Conservation (phyloP, 2,797 vertebrate species). For the Trichosurus vulpecula region DNA sequence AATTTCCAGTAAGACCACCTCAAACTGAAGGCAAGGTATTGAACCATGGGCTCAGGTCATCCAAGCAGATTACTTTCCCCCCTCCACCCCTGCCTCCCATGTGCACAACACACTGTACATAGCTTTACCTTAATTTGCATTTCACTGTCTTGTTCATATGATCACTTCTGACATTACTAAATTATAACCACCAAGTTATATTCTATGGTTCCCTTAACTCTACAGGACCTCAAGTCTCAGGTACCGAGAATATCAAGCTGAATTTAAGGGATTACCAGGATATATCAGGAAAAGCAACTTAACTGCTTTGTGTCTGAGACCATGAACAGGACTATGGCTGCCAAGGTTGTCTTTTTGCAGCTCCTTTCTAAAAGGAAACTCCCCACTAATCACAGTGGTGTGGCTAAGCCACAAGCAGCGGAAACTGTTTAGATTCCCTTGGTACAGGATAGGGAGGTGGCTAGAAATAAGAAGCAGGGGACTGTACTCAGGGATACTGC, state of each 20-base stretch:
- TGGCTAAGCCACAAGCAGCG: background rate
- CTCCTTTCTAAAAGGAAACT: background rate
- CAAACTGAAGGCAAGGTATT: background rate
- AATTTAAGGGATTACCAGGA: background rate
- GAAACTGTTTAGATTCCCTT: background rate
- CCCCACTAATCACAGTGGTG: background rate
- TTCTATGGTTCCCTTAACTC: background rate
- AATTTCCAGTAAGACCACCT: background rate
- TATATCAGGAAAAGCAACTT: background rate
- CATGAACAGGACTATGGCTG: background rate
- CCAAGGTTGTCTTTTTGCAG: background rate
- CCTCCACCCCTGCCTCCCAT: no score
- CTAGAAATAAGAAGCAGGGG: background rate
- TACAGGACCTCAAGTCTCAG: background rate
- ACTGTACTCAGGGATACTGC: background rate
- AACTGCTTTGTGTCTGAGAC: background rate
- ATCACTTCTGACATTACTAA: background rate
- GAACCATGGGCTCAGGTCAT: background rate
- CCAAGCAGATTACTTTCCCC: background rate
- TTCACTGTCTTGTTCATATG: background rate
- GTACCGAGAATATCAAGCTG: background rate
- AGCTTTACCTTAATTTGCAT: background rate
- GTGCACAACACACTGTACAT: background rate
- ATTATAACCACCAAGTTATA: background rate
- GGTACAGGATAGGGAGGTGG: background rate